Evolutionary conservation across 2,888 invertebrate genomes (phyloP), one percentile per base, ranked within the genome.

Genomic region (Agrotis exclamationis): DNA sequence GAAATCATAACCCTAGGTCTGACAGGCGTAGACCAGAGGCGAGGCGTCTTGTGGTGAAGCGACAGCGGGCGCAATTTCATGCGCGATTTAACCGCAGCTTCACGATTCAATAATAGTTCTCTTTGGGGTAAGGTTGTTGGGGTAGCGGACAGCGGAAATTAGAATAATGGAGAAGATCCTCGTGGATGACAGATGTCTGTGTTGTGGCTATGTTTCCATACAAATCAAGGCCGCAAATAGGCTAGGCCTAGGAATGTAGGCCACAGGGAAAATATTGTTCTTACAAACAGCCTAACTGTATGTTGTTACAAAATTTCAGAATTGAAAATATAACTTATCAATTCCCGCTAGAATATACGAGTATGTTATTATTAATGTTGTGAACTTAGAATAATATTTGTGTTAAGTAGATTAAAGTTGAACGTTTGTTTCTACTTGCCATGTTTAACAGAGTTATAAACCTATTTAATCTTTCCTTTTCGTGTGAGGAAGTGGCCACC

Each of bases 21-120:
- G 56, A 33, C 56, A 56, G n/a, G 33, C 33, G 14, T 13, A 54
- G 47, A 44, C 59, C 24, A 20, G 51, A n/a, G 48, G 45, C 57
- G 24, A 48, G 59, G 51, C n/a, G 51, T 66, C 33, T 63, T 24
- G 75, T 28, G 76, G 76, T 44, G 57, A 51, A 62, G 69, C 64
- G 72, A 70, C 64, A 60, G 63, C 33, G 64, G 57, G 59, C 53
- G 51, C 83, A 84, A 83, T 84, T 84, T 82, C 83, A 84, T 69
- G 83, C 70, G 20, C 64, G 65, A 84, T 83, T 82, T 74, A 68
- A 74, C 83, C 57, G 39, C 66, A 33, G 60, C 58, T 20, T n/a
- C 44, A 39, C 63, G 56, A 72, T 84, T 74, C 82, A 82, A 84
- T 83, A 79, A 84, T 57, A 82, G 63, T 84, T 70, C 33, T 39